A percentile compares a stretch with the other conserved stretches of the same genome.
These are phyloP conservation scores for Lagopus muta DNA, from an alignment of 2,113 vertebrate species.

Conservation along the genomic window DNA sequence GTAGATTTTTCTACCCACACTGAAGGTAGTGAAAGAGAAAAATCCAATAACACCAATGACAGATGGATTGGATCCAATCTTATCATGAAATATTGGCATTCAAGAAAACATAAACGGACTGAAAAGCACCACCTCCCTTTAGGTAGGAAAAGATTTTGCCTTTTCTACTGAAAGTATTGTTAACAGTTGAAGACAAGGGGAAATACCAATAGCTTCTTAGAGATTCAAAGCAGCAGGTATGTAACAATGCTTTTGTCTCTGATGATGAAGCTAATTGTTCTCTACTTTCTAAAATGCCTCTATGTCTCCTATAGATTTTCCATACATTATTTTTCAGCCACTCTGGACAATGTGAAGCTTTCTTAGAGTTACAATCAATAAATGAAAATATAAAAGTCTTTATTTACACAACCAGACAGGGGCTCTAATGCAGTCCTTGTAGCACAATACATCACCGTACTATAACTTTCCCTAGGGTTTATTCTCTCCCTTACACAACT, in stretches of 20 bases:
- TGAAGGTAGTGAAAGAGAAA: background rate
- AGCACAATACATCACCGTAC: conserved; percentile 44
- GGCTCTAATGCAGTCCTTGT: conserved; percentile 44
- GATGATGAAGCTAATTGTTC: conserved; percentile 34
- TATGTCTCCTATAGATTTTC: conserved; percentile 52
- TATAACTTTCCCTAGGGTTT: conserved; percentile 30
- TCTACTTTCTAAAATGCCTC: conserved; percentile 21
- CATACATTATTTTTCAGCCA: conserved; percentile 49
- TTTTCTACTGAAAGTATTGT: background rate
- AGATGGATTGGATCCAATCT: background rate
- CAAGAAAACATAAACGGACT: background rate
- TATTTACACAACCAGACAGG: conserved; percentile 51
- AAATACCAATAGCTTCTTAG: background rate
- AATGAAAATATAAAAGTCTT: conserved; percentile 60
- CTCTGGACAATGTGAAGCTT: conserved; percentile 30
- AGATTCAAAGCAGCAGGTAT: background rate
- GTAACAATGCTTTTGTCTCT: conserved; percentile 15
- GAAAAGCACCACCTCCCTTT: background rate
- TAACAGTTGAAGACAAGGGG: background rate
- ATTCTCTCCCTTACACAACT: conserved; percentile 33
- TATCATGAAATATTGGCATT: fast-evolving
- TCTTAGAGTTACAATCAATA: conserved; percentile 49
- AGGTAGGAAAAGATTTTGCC: background rate
- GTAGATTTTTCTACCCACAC: background rate
- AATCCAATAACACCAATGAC: background rate